These are phyloP conservation scores for Pipistrellus kuhlii DNA, from an alignment of 2,797 vertebrate genomes.

Conservation along the genomic window DNA sequence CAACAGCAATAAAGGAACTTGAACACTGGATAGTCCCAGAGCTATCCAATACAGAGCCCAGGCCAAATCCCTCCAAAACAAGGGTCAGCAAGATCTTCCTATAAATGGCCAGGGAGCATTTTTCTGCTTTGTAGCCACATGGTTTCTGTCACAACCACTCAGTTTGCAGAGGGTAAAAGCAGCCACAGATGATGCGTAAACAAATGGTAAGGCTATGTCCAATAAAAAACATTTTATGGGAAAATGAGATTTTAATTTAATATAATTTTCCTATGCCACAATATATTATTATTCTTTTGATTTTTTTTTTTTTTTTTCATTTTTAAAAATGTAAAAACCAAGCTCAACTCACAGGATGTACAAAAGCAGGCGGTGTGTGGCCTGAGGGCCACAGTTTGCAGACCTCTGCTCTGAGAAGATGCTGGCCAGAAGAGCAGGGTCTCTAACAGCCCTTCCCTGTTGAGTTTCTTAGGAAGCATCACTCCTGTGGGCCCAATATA, in stretches of 20 bases:
- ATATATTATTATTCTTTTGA: constrained; percentile 28
- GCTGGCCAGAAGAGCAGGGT: not conserved
- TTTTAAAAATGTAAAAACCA: constrained; percentile 21
- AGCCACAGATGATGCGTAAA: not conserved
- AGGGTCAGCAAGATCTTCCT: not conserved
- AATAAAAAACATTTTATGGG: not conserved
- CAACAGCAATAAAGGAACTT: not conserved
- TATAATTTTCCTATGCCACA: constrained; percentile 17
- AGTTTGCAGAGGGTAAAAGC: not conserved
- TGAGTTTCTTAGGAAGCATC: not conserved
- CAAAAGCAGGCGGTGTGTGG: not conserved
- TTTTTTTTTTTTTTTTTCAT: not conserved
- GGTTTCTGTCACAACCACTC: not conserved
- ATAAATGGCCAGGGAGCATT: not conserved
- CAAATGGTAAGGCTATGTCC: not conserved
- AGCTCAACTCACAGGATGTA: not conserved
- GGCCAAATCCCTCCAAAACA: not conserved
- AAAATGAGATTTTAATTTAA: constrained; percentile 50
- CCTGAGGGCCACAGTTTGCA: not conserved
- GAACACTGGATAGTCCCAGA: not conserved
- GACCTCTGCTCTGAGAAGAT: not conserved
- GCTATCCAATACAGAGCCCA: not conserved
- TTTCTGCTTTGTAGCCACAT: not conserved
- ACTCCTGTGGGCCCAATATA: constrained; percentile 37
- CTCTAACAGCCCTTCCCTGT: not conserved